Conservation (phyloP, 2,113 vertebrate species). For the Picathartes gymnocephalus region DNA sequence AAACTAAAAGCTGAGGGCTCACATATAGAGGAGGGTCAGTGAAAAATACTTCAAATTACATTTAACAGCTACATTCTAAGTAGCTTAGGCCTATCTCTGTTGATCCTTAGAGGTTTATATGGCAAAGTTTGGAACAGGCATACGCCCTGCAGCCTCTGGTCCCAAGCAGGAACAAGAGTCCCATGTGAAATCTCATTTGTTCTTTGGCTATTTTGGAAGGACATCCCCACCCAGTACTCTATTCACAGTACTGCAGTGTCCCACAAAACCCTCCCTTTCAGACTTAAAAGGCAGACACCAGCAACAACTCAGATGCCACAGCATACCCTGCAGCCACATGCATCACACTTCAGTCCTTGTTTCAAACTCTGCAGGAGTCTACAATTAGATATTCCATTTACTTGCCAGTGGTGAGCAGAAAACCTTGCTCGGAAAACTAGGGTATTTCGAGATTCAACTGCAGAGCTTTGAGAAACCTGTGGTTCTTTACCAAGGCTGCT, state of each 20-base stretch:
- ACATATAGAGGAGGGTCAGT: neutral
- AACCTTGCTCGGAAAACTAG: neutral
- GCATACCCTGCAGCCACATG: neutral
- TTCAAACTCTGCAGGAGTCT: neutral
- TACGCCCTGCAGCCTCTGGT: rapidly evolving
- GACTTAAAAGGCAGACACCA: neutral
- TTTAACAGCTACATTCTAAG: neutral
- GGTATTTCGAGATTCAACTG: neutral
- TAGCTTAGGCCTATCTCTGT: neutral
- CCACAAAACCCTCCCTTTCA: neutral
- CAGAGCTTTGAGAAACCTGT: neutral
- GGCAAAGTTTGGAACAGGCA: neutral
- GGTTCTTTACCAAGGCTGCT: neutral
- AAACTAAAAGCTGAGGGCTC: neutral
- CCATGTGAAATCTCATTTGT: neutral
- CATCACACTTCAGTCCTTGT: neutral
- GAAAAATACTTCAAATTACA: neutral
- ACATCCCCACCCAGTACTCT: neutral
- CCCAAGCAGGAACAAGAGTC: neutral
- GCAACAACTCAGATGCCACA: neutral
- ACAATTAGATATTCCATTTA: neutral
- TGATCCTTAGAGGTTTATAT: neutral
- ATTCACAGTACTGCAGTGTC: neutral
- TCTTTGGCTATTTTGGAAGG: neutral
- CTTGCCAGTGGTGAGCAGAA: neutral